These are phyloP conservation scores for Takifugu rubripes DNA, from an alignment of 2,797 vertebrate species.

Conservation along the genomic window DNA sequence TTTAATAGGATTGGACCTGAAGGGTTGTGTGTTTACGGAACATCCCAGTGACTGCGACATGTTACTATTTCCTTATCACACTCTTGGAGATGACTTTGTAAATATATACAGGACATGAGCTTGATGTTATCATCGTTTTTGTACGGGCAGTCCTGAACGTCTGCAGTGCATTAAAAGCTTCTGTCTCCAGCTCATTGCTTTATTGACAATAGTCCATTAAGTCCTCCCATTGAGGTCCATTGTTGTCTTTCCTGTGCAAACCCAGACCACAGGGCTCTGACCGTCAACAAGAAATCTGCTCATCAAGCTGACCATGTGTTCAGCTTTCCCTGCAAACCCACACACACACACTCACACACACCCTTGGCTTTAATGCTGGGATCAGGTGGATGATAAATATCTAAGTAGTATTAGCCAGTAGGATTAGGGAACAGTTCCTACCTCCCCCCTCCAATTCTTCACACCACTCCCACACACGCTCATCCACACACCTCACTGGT, in stretches of 20 bases:
- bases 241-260: constrained; percentile 10
- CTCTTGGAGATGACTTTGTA: not conserved
- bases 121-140: not conserved
- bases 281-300: constrained; percentile 42
- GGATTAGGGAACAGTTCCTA: constrained; percentile 35
- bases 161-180: constrained; percentile 16
- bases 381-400: constrained; percentile 53
- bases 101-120: not conserved
- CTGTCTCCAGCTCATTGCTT: constrained; percentile 20
- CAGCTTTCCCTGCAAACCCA: constrained; percentile 7
- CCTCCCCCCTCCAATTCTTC: constrained; percentile 12
- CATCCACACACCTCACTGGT: constrained; percentile 21
- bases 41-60: not conserved
- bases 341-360: constrained; percentile 12
- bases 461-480: constrained; percentile 8
- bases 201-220: constrained; percentile 1
- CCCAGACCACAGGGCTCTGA: constrained; percentile 11
- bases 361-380: constrained; percentile 26
- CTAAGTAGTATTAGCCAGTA: constrained; percentile 33
- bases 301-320: constrained; percentile 39
- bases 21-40: constrained; percentile 16
- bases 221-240: constrained; percentile 17
- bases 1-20: constrained; percentile 61
- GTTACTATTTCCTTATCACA: not conserved
- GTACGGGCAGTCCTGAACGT: constrained; percentile 4